A percentile compares a stretch with the other conserved stretches of the same genome.
phyloP scores from a whole-genome alignment of 2,797 vertebrate genomes.

The Phalanger gymnotis region DNA sequence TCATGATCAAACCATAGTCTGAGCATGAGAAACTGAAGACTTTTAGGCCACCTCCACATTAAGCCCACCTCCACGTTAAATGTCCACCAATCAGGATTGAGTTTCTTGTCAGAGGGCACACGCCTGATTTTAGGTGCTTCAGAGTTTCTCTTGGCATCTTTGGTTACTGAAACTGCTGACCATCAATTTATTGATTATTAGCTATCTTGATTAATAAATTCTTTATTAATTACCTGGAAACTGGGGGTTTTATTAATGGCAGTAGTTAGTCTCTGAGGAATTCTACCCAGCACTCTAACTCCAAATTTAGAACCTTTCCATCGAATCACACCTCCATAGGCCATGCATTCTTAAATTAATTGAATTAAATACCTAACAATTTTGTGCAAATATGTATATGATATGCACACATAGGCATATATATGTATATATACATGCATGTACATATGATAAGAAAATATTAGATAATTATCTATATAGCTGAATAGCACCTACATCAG shows the following conservation, averaged over 20 bases:
- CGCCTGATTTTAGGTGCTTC: neutral
- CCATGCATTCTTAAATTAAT: neutral
- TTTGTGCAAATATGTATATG: neutral
- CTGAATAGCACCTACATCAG: neutral
- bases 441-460: too few relatives aligned
- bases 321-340: neutral
- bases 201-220: neutral
- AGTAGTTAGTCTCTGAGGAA: neutral
- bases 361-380: neutral
- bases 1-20: neutral
- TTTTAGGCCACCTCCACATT: neutral
- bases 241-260: neutral
- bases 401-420: neutral
- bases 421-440: neutral
- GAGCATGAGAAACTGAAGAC: neutral
- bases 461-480: neutral
- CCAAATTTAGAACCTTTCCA: neutral
- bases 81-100: neutral
- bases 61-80: neutral
- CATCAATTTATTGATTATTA: too few relatives aligned
- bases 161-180: too few relatives aligned
- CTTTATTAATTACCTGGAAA: neutral
- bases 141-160: neutral
- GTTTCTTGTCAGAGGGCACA: neutral
- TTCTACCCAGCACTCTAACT: neutral